Percentiles rank a stretch among this genome's conserved stretches.
phyloP scores from a whole-genome alignment of 2,797 vertebrate genomes.

The Platyrinchus mystaceus region DNA sequence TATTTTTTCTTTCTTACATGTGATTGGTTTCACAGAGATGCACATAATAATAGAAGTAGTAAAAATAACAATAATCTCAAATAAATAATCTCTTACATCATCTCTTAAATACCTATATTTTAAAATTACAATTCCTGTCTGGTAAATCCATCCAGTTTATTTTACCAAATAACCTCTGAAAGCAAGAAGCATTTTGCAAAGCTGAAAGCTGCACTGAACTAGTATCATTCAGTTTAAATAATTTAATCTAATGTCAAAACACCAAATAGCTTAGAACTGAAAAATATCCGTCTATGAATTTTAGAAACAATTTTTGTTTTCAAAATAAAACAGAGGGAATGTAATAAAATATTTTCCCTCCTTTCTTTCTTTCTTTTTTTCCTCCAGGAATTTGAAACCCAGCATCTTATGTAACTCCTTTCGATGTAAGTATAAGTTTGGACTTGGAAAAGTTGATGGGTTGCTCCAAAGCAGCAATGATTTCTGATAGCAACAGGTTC shows the following conservation, averaged over 20 bases:
- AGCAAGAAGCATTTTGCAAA: not conserved
- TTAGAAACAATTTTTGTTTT: not conserved
- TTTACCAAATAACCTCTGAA: not conserved
- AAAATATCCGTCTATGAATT: not conserved
- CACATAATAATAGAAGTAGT: not conserved
- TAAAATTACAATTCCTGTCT: not conserved
- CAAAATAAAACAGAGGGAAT: not conserved
- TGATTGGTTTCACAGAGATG: not conserved
- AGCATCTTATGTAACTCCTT: not conserved
- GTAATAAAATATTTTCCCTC: not conserved
- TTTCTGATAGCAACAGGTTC: not conserved
- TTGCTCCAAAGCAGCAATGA: not conserved
- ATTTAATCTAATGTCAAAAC: not conserved
- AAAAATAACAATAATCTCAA: not conserved
- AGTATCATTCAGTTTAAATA: not conserved
- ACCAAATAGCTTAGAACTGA: not conserved
- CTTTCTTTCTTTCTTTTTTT: not conserved
- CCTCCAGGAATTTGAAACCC: not conserved
- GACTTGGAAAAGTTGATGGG: not conserved
- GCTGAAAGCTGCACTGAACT: not conserved
- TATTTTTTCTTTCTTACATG: not conserved
- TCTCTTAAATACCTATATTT: not conserved
- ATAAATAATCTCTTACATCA: not conserved
- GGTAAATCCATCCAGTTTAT: not conserved
- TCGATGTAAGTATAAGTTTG: not conserved